These are phyloP conservation scores for Neosilurus mollespiculum DNA, from an alignment of 2,797 vertebrate genomes.

Conservation along the genomic window DNA sequence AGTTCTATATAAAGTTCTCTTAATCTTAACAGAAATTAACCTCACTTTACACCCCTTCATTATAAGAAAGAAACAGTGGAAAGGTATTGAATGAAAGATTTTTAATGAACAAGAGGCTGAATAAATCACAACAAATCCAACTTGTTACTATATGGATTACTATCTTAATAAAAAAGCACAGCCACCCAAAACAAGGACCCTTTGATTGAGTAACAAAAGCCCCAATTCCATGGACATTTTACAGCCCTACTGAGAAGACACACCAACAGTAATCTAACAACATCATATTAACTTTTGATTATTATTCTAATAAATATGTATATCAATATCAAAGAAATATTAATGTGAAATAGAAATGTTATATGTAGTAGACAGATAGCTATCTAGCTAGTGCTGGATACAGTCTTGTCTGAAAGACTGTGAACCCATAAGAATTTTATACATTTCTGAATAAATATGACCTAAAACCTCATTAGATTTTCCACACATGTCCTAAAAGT, in stretches of 20 bases:
- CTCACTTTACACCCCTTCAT: neutral
- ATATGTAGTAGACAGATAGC: too few species aligned
- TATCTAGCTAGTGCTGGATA: too few species aligned
- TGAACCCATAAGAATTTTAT: too few species aligned
- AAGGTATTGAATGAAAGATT: neutral
- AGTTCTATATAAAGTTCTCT: neutral
- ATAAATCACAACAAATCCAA: neutral
- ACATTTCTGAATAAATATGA: too few species aligned
- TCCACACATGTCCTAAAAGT: too few species aligned
- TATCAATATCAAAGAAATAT: neutral
- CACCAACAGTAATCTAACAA: neutral
- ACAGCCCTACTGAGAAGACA: neutral
- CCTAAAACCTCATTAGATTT: too few species aligned
- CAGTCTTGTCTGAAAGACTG: too few species aligned
- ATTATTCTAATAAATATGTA: too few species aligned
- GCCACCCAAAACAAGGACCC: neutral
- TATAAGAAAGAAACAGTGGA: neutral
- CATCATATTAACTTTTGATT: neutral
- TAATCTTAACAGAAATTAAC: neutral
- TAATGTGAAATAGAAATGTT: neutral
- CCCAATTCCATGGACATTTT: neutral
- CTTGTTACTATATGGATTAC: neutral
- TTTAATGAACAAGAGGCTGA: slow-evolving; percentile 29
- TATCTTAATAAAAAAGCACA: neutral
- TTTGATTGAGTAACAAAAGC: neutral